Base-by-base conservation (phyloP, 1,140 invertebrate species). In the Drosophila ohnishii region DNA sequence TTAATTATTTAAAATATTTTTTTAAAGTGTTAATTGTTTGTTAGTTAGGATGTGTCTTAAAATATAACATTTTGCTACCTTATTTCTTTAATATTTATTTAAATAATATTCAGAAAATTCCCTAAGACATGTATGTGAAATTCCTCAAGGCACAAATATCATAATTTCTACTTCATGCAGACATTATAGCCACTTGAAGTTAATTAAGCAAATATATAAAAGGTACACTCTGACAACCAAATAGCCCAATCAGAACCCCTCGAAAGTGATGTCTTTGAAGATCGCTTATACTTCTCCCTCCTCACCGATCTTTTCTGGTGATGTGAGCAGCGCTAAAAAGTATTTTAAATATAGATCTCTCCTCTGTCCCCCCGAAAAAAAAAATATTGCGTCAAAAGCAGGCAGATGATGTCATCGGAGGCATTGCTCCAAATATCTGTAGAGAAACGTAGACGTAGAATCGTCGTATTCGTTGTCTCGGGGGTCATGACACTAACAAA, bases 401-500 rank as follows among this genome's bases (percentile, higher is more conserved):
- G 64, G 25, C 28, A 79, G 61, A 87, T 86, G 83, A 86, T 86
- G 83, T 86, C 83, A 86, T 85, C 70, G 60, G 60, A 71, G 69
- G 70, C 81, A 78, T 61, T 77, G 83, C 80, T 86, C 83, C 71
- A 86, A 69, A 85, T 80, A 69, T 61, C 53, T 58, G 16, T 70
- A 60, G 34, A 78, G 58, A 67, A 62, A 69, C 40, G 63, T 66
- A 61, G 59, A 78, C 57, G 69, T 35, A 22, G 61, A 11, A 25
- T 71, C 37, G 50, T 40, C 50, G 51, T 53, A 57, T 35, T 78
- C 57, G 60, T 66, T 62, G 64, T 76, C 65, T 50, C n/a, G 51
- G 83, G 83, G 83, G 83, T 86, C 83, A 76, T 63, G 83, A 86
- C 83, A 87, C 69, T 53, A 77, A 66, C 76, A 80, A 86, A 83